Evolutionary conservation across 2,113 vertebrate species (phyloP).

Genomic region (Otus sunia): DNA sequence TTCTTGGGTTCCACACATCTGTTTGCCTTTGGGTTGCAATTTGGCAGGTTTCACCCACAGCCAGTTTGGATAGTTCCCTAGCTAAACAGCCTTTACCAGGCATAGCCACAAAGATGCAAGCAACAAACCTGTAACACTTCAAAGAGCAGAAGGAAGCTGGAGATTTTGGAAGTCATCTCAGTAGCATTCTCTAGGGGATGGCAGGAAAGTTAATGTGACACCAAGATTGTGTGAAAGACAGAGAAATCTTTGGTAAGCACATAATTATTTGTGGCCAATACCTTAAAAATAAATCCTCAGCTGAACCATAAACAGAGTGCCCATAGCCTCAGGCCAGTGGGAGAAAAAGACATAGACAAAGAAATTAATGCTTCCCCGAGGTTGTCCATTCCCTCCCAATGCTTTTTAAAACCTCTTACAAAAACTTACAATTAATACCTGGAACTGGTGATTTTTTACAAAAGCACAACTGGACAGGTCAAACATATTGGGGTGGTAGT

Average conservation of each 20-base stretch:
- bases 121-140: background rate
- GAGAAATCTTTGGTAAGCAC: background rate
- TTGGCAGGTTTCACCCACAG: background rate
- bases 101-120: background rate
- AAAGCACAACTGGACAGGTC: accelerated
- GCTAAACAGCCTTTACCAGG: background rate
- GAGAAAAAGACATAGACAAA: background rate
- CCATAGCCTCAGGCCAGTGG: background rate
- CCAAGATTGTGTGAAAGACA: background rate
- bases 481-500: background rate
- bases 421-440: background rate
- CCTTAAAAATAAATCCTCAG: background rate
- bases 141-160: background rate
- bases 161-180: background rate
- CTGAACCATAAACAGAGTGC: background rate
- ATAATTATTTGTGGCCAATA: background rate
- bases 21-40: background rate
- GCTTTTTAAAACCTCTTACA: background rate
- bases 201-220: background rate
- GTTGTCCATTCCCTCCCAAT: background rate
- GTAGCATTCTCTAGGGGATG: background rate
- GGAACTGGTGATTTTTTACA: background rate
- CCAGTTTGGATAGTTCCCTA: background rate
- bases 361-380: background rate
- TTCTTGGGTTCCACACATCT: background rate